Base-by-base conservation (phyloP, 2,797 vertebrate genomes). In the Pristis pectinata region DNA sequence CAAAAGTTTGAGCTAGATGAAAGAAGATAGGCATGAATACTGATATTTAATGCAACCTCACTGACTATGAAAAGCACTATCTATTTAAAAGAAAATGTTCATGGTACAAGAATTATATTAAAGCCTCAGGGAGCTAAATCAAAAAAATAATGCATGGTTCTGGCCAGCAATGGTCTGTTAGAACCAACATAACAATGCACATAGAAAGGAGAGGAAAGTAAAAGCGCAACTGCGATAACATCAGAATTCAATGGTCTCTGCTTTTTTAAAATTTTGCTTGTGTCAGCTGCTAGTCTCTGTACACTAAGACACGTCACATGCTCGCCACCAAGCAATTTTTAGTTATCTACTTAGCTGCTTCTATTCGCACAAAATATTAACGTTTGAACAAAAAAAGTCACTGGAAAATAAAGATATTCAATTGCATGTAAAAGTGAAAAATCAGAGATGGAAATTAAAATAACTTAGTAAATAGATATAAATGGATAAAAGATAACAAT, bases 21-120 rank as follows among this genome's bases (percentile, higher is more conserved):
- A 95, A 96, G 87, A 0, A 94, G 96, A 95, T 95, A 44, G 95
- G 95, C 0, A 0, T 95, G 96, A 95, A 95, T 95, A 87, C 11
- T 87, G 15, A n/a, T 87, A 87, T 87, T n/a, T 95, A 94, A 95
- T 95, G 4, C 95, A 95, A 95, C 94, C 95, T 95, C 72, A 91
- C 80, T 44, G 94, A 94, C 87, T 72, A 93, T 95, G 94, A 95
- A 95, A 95, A 95, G 93, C 85, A 94, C 95, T 95, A 96, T 95
- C 95, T 94, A 93, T 95, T 95, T 95, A 95, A 95, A 94, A 95
- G 9, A 64, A 96, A 95, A n/a, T 95, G 95, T 83, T 95, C 95
- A 94, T 94, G 95, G 83, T 95, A 95, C 94, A 95, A 94, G 79
- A 91, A 93, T 95, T 96, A 53, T 4, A n/a, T 79, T 95, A 67